A percentile compares a stretch with the other conserved stretches of the same genome.
These are phyloP conservation scores for Chelonia mydas DNA, from an alignment of 2,797 vertebrate species.

Conservation along the genomic window DNA sequence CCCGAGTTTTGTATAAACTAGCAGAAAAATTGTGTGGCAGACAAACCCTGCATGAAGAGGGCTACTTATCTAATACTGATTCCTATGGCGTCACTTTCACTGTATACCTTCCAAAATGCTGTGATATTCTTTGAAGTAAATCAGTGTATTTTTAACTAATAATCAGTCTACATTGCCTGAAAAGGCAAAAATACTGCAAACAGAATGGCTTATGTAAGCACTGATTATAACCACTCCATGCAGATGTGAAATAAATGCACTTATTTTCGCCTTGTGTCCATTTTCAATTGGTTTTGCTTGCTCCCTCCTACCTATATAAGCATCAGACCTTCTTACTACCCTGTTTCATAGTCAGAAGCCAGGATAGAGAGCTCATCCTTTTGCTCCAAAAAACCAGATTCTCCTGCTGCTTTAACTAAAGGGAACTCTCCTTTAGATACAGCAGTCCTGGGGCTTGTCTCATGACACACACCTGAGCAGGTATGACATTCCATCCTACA, in stretches of 20 bases:
- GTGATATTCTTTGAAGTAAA: not conserved
- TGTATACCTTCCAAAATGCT: not conserved
- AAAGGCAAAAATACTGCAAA: not conserved
- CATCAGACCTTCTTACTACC: not conserved
- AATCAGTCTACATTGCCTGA: not conserved
- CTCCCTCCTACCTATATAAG: no score
- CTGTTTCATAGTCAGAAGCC: accelerated
- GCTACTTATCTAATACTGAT: not conserved
- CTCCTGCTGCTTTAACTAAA: not conserved
- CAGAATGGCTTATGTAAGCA: not conserved
- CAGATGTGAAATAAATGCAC: not conserved
- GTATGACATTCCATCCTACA: not conserved
- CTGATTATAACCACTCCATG: accelerated
- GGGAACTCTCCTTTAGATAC: not conserved
- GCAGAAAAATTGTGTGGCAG: not conserved
- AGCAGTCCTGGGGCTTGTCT: not conserved
- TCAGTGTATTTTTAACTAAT: not conserved
- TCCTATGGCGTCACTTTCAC: not conserved
- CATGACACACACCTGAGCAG: not conserved
- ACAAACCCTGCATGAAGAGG: not conserved
- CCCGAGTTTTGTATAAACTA: not conserved
- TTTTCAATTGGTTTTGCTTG: not conserved
- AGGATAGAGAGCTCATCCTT: no score
- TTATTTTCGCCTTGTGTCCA: not conserved
- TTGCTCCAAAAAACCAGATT: not conserved